Percentiles rank a stretch among this genome's conserved stretches.
phyloP scores from a whole-genome alignment of 2,797 vertebrate species.

The Catostomus latipinnis region DNA sequence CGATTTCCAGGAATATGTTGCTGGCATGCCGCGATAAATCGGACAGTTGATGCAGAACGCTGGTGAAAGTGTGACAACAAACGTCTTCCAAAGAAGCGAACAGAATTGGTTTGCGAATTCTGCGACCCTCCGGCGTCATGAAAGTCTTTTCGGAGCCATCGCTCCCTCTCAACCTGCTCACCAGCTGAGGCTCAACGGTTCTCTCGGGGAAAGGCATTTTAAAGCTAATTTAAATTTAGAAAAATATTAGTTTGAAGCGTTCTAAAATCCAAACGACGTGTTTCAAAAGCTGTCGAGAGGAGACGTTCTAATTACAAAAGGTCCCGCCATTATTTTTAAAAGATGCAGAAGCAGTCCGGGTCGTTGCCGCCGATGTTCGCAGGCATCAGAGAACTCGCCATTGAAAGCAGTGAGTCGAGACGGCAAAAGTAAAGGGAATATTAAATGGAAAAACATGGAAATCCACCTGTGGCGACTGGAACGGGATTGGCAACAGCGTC shows the following conservation, averaged over 20 bases:
- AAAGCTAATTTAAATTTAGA: constrained; percentile 46
- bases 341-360: constrained; percentile 66
- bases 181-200: constrained; percentile 82
- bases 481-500: constrained; percentile 64
- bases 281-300: not conserved
- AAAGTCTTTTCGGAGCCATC: constrained; percentile 61
- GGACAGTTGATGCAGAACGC: constrained; percentile 89
- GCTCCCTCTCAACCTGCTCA: constrained; percentile 76
- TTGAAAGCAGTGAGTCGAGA: constrained; percentile 66
- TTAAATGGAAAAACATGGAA: constrained; percentile 70
- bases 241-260: constrained; percentile 44
- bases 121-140: constrained; percentile 63
- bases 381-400: constrained; percentile 33
- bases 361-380: constrained; percentile 61
- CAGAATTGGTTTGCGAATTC: constrained; percentile 65
- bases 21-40: constrained; percentile 90
- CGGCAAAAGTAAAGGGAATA: constrained; percentile 65
- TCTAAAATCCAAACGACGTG: constrained; percentile 48
- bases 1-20: constrained; percentile 91
- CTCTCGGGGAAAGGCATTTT: constrained; percentile 90
- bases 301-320: constrained; percentile 31
- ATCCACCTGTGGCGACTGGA: constrained; percentile 80
- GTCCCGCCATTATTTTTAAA: constrained; percentile 79
- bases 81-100: constrained; percentile 90
- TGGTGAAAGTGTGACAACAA: constrained; percentile 82